A percentile compares a stretch with the other conserved stretches of the same genome.
Conservation (phyloP, 2,797 vertebrate species). For the Champsocephalus gunnari region DNA sequence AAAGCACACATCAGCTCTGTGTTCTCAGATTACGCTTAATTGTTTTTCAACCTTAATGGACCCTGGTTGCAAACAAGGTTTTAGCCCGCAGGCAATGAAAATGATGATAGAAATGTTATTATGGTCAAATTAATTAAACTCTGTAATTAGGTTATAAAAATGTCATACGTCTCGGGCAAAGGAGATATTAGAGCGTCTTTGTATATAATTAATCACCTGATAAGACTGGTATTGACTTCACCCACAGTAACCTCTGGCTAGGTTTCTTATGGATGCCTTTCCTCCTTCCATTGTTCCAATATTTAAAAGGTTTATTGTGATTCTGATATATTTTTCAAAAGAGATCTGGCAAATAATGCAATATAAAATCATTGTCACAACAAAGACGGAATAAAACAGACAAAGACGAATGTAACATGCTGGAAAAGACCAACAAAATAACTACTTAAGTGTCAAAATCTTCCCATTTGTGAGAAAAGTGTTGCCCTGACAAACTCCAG, state of each 20-base stretch:
- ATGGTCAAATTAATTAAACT: constrained; percentile 34
- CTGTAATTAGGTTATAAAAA: constrained; percentile 32
- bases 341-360: not conserved
- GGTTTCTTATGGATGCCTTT: not conserved
- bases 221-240: constrained; percentile 15
- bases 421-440: not conserved
- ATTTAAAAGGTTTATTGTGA: not conserved
- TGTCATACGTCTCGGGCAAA: constrained; percentile 4
- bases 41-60: constrained; percentile 40
- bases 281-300: not conserved
- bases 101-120: constrained; percentile 18
- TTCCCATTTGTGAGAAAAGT: no score
- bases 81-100: constrained; percentile 5
- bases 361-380: not conserved
- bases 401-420: not conserved
- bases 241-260: not conserved
- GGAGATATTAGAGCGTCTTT: constrained; percentile 12
- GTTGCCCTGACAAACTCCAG: no score
- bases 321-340: not conserved
- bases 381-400: not conserved
- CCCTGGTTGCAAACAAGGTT: constrained; percentile 4
- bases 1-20: constrained; percentile 27
- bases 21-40: constrained; percentile 36
- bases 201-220: constrained; percentile 31
- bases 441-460: not conserved